These are phyloP conservation scores for Clarias batrachus DNA, from an alignment of 2,113 vertebrate genomes.

Conservation along the genomic window DNA sequence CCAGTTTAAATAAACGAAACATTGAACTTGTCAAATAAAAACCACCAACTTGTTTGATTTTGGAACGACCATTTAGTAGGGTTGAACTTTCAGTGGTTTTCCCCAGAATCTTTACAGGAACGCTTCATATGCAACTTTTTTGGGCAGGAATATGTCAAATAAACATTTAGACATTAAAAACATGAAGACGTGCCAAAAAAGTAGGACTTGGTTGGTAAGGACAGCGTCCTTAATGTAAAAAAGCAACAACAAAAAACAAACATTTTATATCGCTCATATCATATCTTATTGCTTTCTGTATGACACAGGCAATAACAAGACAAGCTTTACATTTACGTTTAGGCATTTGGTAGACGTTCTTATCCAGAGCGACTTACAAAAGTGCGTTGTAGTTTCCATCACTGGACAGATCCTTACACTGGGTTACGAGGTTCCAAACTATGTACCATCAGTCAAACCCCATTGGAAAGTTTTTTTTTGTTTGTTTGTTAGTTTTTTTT, in stretches of 20 bases:
- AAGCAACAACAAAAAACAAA: not conserved
- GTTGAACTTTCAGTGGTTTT: constrained; percentile 22
- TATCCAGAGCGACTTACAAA: too few species aligned
- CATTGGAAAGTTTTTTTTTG: too few species aligned
- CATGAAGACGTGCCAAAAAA: not conserved
- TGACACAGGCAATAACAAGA: not conserved
- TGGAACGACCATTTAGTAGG: not conserved
- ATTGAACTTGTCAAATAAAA: constrained; percentile 35
- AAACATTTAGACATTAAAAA: constrained; percentile 9
- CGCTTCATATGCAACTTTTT: constrained; percentile 12
- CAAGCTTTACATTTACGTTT: too few species aligned
- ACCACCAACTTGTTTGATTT: constrained; percentile 31
- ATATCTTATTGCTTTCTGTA: not conserved
- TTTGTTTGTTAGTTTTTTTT: too few species aligned
- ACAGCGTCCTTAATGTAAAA: not conserved
- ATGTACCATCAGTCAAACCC: too few species aligned
- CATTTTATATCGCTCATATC: not conserved
- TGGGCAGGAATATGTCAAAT: constrained; percentile 19
- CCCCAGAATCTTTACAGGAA: constrained; percentile 9
- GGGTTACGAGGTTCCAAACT: too few species aligned
- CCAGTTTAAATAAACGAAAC: constrained; percentile 26
- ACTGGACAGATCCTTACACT: too few species aligned
- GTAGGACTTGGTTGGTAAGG: not conserved
- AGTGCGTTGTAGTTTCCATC: too few species aligned
- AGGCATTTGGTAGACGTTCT: too few species aligned